These are phyloP conservation scores for Ataeniobius toweri DNA, from an alignment of 2,797 vertebrate species.

Conservation along the genomic window DNA sequence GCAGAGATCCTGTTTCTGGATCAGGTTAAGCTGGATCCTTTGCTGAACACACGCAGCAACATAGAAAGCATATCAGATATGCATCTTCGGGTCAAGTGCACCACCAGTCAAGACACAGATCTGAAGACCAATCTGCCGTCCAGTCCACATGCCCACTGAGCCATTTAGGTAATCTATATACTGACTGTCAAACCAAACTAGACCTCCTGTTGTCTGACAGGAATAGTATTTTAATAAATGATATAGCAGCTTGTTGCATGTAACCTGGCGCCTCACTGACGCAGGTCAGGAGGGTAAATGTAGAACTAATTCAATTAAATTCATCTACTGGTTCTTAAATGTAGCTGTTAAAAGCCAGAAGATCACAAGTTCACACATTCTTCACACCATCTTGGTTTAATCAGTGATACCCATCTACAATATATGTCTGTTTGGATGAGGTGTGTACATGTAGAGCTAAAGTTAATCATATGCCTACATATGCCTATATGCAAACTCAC, in stretches of 20 bases:
- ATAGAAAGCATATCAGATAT: constrained; percentile 64
- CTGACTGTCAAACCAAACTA: constrained; percentile 34
- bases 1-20: constrained; percentile 74
- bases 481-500: neutral
- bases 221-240: constrained; percentile 31
- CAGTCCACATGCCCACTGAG: constrained; percentile 43
- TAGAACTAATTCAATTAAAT: neutral
- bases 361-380: neutral
- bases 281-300: constrained; percentile 1
- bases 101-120: constrained; percentile 40
- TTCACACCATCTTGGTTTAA: neutral
- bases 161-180: constrained; percentile 36
- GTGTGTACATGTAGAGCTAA: neutral
- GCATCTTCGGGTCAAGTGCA: constrained; percentile 70
- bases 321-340: neutral
- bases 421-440: neutral
- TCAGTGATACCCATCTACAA: neutral
- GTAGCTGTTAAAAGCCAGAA: neutral
- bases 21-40: constrained; percentile 72
- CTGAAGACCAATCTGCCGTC: constrained; percentile 55
- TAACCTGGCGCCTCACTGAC: neutral
- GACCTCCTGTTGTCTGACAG: constrained; percentile 32
- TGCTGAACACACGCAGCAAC: constrained; percentile 46
- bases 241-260: constrained; percentile 16
- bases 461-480: neutral